Evolutionary conservation across 1,140 invertebrate genomes (phyloP).

Genomic region (Pogonognathellus flavescens): DNA sequence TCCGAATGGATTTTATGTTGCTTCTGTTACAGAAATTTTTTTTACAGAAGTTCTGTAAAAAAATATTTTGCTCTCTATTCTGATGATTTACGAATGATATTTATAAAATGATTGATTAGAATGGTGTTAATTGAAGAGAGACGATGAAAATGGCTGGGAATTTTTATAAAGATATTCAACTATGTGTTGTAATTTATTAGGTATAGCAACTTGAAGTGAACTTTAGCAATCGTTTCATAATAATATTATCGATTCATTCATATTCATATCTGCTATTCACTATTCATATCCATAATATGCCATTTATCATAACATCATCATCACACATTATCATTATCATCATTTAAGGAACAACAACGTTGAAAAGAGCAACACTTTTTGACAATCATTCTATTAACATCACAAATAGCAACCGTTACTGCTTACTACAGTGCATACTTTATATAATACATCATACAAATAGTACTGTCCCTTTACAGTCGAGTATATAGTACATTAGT

Average conservation of each 20-base stretch:
- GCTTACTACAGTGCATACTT: not conserved
- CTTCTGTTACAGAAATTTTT: no score
- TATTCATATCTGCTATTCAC: conserved; percentile 2
- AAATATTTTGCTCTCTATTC: no score
- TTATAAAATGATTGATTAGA: no score
- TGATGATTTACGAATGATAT: no score
- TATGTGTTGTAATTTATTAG: conserved; percentile 38
- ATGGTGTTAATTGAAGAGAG: not conserved
- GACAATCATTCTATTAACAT: conserved; percentile 15
- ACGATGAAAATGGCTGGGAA: not conserved
- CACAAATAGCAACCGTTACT: conserved; percentile 41
- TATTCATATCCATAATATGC: conserved; percentile 14
- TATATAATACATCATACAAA: not conserved
- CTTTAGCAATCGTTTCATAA: conserved; percentile 21
- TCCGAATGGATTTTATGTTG: no score
- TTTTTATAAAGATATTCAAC: conserved; percentile 35
- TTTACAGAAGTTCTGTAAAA: no score
- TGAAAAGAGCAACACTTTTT: conserved; percentile 32
- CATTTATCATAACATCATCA: conserved; percentile 27
- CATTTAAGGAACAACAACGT: conserved; percentile 41
- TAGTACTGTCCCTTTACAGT: not conserved
- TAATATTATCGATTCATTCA: not conserved
- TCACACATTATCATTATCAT: conserved; percentile 41
- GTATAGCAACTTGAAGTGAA: conserved; percentile 34
- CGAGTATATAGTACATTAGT: not conserved